These are phyloP conservation scores for Pelusios castaneus DNA, from an alignment of 2,113 vertebrate species.

Conservation along the genomic window DNA sequence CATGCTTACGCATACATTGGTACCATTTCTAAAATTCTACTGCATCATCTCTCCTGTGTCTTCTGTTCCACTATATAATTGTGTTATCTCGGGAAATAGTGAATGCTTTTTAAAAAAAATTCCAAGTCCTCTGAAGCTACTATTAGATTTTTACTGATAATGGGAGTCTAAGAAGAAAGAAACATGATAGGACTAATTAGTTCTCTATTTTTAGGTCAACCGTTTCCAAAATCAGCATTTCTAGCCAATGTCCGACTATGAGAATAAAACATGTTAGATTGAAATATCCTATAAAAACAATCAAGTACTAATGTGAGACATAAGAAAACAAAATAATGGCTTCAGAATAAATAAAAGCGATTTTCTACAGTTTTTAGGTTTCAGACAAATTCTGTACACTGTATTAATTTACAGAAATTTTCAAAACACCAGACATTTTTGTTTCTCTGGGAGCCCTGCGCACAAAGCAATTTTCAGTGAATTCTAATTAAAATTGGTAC, in stretches of 20 bases:
- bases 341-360: neutral
- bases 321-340: neutral
- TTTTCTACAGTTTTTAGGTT: neutral
- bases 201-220: neutral
- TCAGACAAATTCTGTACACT: neutral
- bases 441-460: neutral
- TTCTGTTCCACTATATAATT: neutral
- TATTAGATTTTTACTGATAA: neutral
- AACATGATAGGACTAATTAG: neutral
- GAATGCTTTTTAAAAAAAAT: neutral
- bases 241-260: neutral
- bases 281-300: too few relatives aligned
- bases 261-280: neutral
- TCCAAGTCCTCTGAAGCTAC: neutral
- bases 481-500: neutral
- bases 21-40: accelerated
- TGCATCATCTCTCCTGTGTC: neutral
- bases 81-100: neutral
- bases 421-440: accelerated
- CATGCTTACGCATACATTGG: neutral
- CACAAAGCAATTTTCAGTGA: neutral
- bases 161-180: neutral
- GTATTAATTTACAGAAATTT: neutral
- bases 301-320: neutral
- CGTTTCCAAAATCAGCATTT: neutral